Conservation (phyloP, 1,140 invertebrate species). For the Drosophila cardini region DNA sequence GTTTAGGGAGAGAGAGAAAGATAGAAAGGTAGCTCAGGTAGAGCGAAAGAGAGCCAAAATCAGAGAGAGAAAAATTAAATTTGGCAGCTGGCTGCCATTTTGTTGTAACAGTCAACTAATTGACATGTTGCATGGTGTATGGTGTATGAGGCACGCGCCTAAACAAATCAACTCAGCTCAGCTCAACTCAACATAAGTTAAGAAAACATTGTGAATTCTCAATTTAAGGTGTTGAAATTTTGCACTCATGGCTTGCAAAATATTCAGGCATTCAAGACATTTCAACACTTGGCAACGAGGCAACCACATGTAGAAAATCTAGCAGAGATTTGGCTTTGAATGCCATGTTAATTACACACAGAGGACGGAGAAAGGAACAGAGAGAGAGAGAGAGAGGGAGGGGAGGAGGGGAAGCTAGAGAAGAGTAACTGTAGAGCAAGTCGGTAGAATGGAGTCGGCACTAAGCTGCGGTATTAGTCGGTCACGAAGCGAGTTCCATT, state of each 20-base stretch:
- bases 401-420: background rate
- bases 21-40: too few relatives aligned
- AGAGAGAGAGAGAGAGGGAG: background rate
- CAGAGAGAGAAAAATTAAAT: slow-evolving; percentile 64
- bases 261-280: slow-evolving; percentile 19
- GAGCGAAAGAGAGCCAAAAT: background rate
- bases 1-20: background rate
- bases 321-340: slow-evolving; percentile 69
- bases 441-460: slow-evolving; percentile 8
- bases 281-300: slow-evolving; percentile 11
- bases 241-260: background rate
- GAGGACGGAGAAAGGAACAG: background rate
- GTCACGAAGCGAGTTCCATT: slow-evolving; percentile 54
- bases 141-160: slow-evolving; percentile 27
- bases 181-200: background rate
- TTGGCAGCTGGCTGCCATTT: slow-evolving; percentile 77
- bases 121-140: slow-evolving; percentile 74
- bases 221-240: slow-evolving; percentile 13
- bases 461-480: slow-evolving; percentile 66
- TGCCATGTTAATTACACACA: slow-evolving; percentile 77
- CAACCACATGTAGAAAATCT: slow-evolving; percentile 52
- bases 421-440: background rate
- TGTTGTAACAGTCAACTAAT: slow-evolving; percentile 67
- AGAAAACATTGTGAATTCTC: background rate
- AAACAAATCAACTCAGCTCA: slow-evolving; percentile 15